Conservation (phyloP, 2,113 vertebrate species). For the pig (Sus scrofa) region T2T-Sscrofa CM000817.6:38512001-38512500, state of each 20-base stretch:
- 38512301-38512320: neutral
- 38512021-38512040: neutral
- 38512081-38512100: neutral
- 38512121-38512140: neutral
- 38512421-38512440: no score
- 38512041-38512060: neutral
- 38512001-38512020: neutral
- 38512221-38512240: neutral
- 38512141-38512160: neutral
- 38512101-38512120: neutral
- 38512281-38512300: neutral
- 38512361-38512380: no score
- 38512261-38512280: neutral
- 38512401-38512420: no score
- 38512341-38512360: no score
- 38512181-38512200: neutral
- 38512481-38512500: no score
- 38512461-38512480: no score
- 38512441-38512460: no score
- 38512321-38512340: no score
- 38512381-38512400: no score
- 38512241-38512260: neutral
- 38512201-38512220: neutral
- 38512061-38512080: neutral
- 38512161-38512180: neutral